A percentile compares a stretch with the other conserved stretches of the same genome.
Evolutionary conservation across 1,140 invertebrate species (phyloP).

Genomic region (Hydropsyche tenuis): DNA sequence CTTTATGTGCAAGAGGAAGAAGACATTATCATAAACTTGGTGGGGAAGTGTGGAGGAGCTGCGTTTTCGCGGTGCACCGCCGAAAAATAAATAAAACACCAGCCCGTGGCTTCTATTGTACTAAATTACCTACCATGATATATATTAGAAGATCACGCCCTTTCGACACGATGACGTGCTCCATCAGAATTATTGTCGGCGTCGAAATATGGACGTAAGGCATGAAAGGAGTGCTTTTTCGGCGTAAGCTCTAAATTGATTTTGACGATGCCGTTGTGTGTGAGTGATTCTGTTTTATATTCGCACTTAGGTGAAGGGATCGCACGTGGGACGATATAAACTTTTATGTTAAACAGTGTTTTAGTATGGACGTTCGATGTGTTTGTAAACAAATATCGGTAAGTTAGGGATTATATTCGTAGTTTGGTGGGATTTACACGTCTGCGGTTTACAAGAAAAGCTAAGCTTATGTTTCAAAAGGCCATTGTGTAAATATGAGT

Average conservation of each 20-base stretch:
- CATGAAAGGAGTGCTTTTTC: not conserved
- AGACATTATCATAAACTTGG: conserved; percentile 42
- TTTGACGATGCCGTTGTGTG: not conserved
- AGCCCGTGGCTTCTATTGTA: too few species aligned
- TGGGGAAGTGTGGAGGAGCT: conserved; percentile 11
- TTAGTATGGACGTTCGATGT: not conserved
- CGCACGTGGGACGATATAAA: not conserved
- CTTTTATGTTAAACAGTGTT: conserved; percentile 3
- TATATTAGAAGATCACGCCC: conserved; percentile 36
- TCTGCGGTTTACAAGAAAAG: conserved; percentile 46
- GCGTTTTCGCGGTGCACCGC: not conserved
- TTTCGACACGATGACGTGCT: conserved; percentile 16
- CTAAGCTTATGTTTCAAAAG: not conserved
- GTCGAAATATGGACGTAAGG: conserved; percentile 18
- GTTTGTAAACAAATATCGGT: conserved; percentile 42
- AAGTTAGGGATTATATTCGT: conserved; percentile 31
- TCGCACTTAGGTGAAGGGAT: not conserved
- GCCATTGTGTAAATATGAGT: too few species aligned
- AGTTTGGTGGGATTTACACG: conserved; percentile 35
- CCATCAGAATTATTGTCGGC: not conserved
- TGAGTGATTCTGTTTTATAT: not conserved
- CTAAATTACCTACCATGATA: too few species aligned
- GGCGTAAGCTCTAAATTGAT: conserved; percentile 11
- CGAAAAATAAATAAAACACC: conserved; percentile 38
- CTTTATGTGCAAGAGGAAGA: conserved; percentile 42